Base-by-base conservation (phyloP, 2,113 vertebrate genomes). In the Brachirus orientalis region DNA sequence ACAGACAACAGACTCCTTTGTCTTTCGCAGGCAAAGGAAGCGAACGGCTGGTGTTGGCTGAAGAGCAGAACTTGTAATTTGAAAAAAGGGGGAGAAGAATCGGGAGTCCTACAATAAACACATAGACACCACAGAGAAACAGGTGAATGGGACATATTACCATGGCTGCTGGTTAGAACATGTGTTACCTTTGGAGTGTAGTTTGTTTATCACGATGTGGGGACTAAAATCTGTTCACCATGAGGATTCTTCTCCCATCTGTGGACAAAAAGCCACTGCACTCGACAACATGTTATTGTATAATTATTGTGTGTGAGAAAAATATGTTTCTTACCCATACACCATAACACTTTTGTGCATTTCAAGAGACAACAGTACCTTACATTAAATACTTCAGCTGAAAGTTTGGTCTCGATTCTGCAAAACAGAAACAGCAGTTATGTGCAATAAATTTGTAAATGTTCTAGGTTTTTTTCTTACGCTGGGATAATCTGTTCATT, bases 1-100 rank as follows among this genome's bases (percentile, higher is more conserved):
- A 65, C 38, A 52, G 19, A 78, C 86, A 88, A 82, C 72, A 72
- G 80, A 22, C 43, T 61, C 62, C 79, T 84, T 90, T 87, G 86
- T 88, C 36, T 59, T 54, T 53, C 37, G 51, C 18, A 1, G 35
- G 62, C 52, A 62, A 62, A 68, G 51, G 52, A 20, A 50, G 11
- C 37, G 12, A 63, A 66, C 11, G 12, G 48, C 47, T 44, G 68
- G 67, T 80, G 71, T 68, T 44, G 19, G 19, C 59, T 16, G 12
- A 44, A 33, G 57, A 70, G 45, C 14, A n/a, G 14, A 59, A 58
- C 53, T 72, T 70, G 59, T 80, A 71, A 76, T 73, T 3, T 11
- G 18, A 75, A 65, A 52, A 55, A 68, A 72, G 14, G 8, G 5
- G 37, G 28, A 28, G 37, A 44, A 59, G 43, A 75, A 45, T 43